Evolutionary conservation across 1,140 invertebrate species (phyloP), one percentile per base, ranked within the genome.

Genomic region (Procambarus clarkii): DNA sequence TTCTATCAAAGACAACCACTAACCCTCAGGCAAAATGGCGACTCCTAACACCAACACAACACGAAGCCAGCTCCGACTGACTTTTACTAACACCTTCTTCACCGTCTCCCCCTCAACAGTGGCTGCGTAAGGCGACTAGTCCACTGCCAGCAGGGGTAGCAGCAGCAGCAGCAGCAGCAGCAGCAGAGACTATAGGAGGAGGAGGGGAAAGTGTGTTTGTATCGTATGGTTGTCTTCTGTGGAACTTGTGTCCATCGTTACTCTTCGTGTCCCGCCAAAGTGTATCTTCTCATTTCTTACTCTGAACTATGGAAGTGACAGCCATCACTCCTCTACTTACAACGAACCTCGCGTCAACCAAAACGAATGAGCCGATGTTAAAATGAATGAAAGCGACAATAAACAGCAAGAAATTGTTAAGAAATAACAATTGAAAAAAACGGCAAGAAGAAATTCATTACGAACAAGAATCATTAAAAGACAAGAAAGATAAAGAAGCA

Each of bases 91-190:
- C 45, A 9, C 50, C 58, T 7, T 1, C 50, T 7, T 64, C 21
- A 71, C 82, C 46, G 18, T n/a, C 64, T 15, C n/a, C 54, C 74
- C 60, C 21, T 82, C 34, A 46, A 69, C 89, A 84, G 76, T 77
- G 34, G 71, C 89, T 85, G 89, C 89, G 89, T 91, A 91, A 91
- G 77, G 48, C 24, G 69, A 45, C 69, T 79, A 44, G 46, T 18
- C 76, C 58, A 78, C 71, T 48, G 54, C 24, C 82, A 84, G 34
- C 54, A 85, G 82, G 11, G 79, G 88, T 7, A 91, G 76, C 45
- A 80, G 74, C 80, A 48, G 74, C 50, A 85, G 34, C 54, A 85
- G 34, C 54, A 85, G 88, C 4, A 91, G 76, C 45, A 80, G 74
- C 80, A 48, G 74, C 50, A 85, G 50, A 13, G 4, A 54, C 8